Evolutionary conservation across 2,888 invertebrate genomes (phyloP), one percentile per base, ranked within the genome.

Genomic region (Limnephilus lunatus): DNA sequence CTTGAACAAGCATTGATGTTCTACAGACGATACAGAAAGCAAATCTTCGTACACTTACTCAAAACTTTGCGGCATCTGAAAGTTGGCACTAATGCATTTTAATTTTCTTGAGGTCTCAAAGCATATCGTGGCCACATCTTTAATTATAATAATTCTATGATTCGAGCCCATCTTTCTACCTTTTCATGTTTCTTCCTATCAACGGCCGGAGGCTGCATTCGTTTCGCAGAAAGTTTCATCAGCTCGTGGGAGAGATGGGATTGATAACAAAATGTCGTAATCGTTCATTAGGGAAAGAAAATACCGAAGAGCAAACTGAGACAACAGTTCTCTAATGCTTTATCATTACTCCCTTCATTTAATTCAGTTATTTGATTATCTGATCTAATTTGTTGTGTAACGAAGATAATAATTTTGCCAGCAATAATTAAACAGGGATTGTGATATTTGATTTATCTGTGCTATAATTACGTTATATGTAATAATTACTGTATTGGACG

Each of bases 191-290:
- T 68, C 68, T 25, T 68, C n/a, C 25, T 68, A 68, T 68, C 68
- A 68, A 25, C 68, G 32, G 31, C 32, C 44, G 35, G n/a, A n/a
- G 68, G 9, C 25, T 68, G 25, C 80, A 32, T 53, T 90, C 85
- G 87, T 44, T 89, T 81, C 39, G 85, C 53, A n/a, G 35, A 68
- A 80, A 35, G 35, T 92, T 92, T 87, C 92, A 81, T 90, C 90
- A 92, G 44, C 25, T 88, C 92, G 92, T 92, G 92, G 91, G 92
- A 92, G 91, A 92, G 92, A 92, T 91, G 92, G 90, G 92, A 92
- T 92, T 92, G 92, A 92, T 92, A 92, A 92, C 85, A 81, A 90
- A 89, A 48, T 88, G 91, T 68, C 91, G 92, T 90, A 92, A 92
- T 92, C 91, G 31, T 85, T 91, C 92, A 92, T 92, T 90, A 92